phyloP scores from a whole-genome alignment of 2,113 vertebrate species.

The Macrotus californicus region DNA sequence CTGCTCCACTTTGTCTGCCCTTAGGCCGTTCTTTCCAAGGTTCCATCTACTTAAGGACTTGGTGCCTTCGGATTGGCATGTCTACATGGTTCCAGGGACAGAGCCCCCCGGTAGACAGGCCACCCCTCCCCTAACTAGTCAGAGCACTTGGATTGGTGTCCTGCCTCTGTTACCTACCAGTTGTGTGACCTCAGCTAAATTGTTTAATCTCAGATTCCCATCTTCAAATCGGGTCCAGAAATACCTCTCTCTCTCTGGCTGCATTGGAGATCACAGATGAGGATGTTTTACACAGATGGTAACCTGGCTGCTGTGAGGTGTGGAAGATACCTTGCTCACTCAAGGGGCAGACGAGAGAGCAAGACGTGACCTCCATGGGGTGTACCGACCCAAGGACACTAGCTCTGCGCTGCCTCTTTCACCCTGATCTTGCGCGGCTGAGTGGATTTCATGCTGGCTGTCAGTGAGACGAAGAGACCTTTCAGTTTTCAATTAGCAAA shows the following conservation, averaged over 20 bases:
- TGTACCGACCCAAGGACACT: background rate
- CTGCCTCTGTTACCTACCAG: background rate
- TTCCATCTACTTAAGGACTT: background rate
- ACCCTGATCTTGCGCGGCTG: background rate
- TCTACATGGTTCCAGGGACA: background rate
- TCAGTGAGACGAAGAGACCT: conserved; percentile 61
- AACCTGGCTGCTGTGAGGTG: background rate
- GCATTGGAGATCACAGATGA: background rate
- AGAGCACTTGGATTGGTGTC: background rate
- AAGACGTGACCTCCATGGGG: background rate
- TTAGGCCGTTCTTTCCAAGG: background rate
- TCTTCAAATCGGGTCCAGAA: background rate
- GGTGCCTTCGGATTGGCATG: background rate
- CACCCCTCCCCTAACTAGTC: background rate
- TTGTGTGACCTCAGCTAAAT: background rate
- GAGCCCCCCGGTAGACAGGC: background rate
- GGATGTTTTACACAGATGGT: background rate
- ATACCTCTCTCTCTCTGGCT: background rate
- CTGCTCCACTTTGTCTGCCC: background rate
- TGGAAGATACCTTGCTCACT: background rate
- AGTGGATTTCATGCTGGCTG: conserved; percentile 54
- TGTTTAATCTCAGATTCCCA: background rate
- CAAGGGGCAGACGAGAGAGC: background rate
- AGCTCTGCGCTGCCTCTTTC: background rate
- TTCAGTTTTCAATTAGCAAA: conserved; percentile 71